These are phyloP conservation scores for Cotesia typhae DNA, from an alignment of 1,140 invertebrate species.

Conservation along the genomic window DNA sequence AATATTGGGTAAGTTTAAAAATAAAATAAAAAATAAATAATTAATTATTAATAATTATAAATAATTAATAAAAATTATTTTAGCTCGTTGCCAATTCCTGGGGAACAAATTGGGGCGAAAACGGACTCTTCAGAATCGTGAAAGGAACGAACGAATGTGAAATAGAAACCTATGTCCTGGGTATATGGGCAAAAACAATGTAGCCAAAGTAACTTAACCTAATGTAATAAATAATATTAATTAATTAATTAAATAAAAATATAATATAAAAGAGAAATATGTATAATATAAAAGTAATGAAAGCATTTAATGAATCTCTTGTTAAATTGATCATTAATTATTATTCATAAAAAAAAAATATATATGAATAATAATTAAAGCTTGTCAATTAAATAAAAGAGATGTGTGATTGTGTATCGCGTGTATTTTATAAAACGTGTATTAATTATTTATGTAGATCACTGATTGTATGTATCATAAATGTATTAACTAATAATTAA, in stretches of 20 bases:
- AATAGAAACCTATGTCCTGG: conserved; percentile 86
- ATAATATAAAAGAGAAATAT: too few relatives aligned
- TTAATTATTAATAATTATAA: conserved; percentile 23
- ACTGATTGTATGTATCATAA: not conserved
- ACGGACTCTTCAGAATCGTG: conserved; percentile 83
- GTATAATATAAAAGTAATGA: conserved; percentile 16
- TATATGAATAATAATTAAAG: not conserved
- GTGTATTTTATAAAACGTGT: conserved; percentile 31
- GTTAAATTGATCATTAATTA: conserved; percentile 17
- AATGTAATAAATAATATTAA: conserved; percentile 10
- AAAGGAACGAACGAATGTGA: conserved; percentile 84
- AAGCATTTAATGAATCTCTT: conserved; percentile 42
- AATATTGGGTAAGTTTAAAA: conserved; percentile 84
- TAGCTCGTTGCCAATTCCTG: conserved; percentile 91
- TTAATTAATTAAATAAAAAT: too few relatives aligned
- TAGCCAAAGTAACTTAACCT: conserved; percentile 25
- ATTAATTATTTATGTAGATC: not conserved
- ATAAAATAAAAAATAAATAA: conserved; percentile 5
- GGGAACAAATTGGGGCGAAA: conserved; percentile 89
- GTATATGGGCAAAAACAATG: conserved; percentile 73
- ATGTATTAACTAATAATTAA: too few relatives aligned
- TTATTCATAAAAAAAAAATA: not conserved
- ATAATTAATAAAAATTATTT: conserved; percentile 32
- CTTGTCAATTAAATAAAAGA: not conserved
- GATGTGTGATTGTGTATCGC: conserved; percentile 32